Percentiles rank a stretch among this genome's conserved stretches.
These are phyloP conservation scores for Agrotis clavis DNA, from an alignment of 2,888 invertebrate species.

Conservation along the genomic window DNA sequence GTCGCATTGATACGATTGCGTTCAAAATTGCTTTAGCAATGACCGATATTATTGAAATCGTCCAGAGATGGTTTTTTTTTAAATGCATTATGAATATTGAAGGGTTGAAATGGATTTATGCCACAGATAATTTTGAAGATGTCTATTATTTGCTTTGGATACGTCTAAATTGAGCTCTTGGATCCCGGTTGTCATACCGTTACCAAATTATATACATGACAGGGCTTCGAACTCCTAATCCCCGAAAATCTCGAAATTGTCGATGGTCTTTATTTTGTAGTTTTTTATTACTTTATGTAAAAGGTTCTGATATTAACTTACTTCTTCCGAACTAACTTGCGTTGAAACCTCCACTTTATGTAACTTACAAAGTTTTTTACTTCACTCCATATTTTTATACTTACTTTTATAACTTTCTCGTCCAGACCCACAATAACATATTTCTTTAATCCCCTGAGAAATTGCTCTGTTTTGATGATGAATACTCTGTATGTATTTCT, in stretches of 20 bases:
- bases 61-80: constrained; percentile 2
- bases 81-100: background rate
- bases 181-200: background rate
- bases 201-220: background rate
- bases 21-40: constrained; percentile 55
- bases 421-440: constrained; percentile 47
- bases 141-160: background rate
- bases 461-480: constrained; percentile 47
- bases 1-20: constrained; percentile 31
- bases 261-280: constrained; percentile 9
- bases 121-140: background rate
- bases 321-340: background rate
- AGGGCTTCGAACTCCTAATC: background rate
- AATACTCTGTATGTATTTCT: constrained; percentile 25
- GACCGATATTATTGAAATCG: constrained; percentile 43
- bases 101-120: background rate
- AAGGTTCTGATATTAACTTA: constrained; percentile 4
- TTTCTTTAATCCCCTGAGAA: constrained; percentile 40
- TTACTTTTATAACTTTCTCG: constrained; percentile 35
- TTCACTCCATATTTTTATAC: constrained; percentile 32
- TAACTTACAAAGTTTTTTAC: constrained; percentile 31
- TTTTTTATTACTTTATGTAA: constrained; percentile 9
- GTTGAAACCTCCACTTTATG: constrained; percentile 14
- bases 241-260: background rate
- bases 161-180: background rate